Conservation (phyloP, 2,888 invertebrate genomes). For the Phalangium opilio region DNA sequence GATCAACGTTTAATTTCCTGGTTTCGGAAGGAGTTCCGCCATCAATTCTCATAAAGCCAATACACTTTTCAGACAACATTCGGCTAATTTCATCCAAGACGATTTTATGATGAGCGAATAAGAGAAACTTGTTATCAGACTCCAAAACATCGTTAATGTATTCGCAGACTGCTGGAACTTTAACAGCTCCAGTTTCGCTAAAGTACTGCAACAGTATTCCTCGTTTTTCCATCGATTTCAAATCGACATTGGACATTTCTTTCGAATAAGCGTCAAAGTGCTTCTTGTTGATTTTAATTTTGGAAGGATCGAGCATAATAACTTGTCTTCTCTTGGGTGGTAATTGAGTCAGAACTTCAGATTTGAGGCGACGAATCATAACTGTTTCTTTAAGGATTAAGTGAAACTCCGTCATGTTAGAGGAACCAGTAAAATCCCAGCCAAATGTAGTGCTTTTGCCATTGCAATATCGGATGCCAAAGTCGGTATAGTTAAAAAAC, state of each 20-base stretch:
- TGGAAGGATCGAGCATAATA: slow-evolving; percentile 53
- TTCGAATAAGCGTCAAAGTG: slow-evolving; percentile 42
- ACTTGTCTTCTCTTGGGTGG: slow-evolving; percentile 72
- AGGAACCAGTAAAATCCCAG: slow-evolving; percentile 76
- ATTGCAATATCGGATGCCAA: slow-evolving; percentile 65
- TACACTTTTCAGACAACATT: slow-evolving; percentile 43
- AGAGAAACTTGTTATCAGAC: slow-evolving; percentile 59
- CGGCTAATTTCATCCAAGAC: slow-evolving; percentile 63
- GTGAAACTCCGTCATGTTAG: slow-evolving; percentile 59
- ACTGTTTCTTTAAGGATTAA: slow-evolving; percentile 47
- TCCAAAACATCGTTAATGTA: slow-evolving; percentile 57
- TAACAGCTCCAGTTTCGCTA: slow-evolving; percentile 59
- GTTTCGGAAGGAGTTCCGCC: slow-evolving; percentile 58
- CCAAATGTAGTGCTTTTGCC: slow-evolving; percentile 41
- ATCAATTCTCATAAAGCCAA: slow-evolving; percentile 67
- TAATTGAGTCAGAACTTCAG: slow-evolving; percentile 63
- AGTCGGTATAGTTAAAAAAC: slow-evolving; percentile 44
- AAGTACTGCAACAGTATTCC: slow-evolving; percentile 57
- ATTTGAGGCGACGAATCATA: slow-evolving; percentile 79
- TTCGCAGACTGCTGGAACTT: slow-evolving; percentile 64
- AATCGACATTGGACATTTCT: slow-evolving; percentile 35
- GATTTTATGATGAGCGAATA: slow-evolving; percentile 79
- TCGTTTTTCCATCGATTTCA: slow-evolving; percentile 44
- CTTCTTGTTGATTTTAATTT: slow-evolving; percentile 45
- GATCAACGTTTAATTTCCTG: slow-evolving; percentile 52